These are phyloP conservation scores for Papilio polyxenes DNA, from an alignment of 1,140 invertebrate genomes.

Conservation along the genomic window DNA sequence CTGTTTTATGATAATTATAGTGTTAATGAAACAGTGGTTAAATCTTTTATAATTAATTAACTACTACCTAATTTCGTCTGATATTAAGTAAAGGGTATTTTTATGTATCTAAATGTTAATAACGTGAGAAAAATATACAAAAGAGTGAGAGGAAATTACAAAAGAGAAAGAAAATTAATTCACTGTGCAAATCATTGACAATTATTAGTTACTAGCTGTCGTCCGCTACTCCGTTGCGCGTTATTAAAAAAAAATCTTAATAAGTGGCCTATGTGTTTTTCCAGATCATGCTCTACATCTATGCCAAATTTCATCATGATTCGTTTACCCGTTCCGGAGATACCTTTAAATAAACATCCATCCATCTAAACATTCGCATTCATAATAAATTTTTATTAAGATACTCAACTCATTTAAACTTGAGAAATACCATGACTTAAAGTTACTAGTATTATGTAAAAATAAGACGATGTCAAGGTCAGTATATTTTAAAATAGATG, in stretches of 20 bases:
- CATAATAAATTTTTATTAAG: too few species aligned
- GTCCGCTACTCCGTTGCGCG: neutral
- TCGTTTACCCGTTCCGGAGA: too few species aligned
- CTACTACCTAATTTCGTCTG: neutral
- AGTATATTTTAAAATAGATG: neutral
- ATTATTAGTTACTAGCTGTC: neutral
- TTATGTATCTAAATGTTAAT: neutral
- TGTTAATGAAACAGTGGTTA: neutral
- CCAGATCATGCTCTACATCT: too few species aligned
- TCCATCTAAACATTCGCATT: too few species aligned
- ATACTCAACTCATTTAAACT: too few species aligned
- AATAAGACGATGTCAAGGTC: too few species aligned
- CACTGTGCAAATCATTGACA: neutral
- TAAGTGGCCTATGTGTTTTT: too few species aligned
- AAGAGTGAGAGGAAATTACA: neutral
- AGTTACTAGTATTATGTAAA: too few species aligned
- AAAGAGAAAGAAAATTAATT: conserved; percentile 4
- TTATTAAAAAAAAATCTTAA: neutral
- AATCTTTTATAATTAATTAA: neutral
- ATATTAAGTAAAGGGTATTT: too few species aligned
- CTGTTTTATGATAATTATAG: conserved; percentile 1
- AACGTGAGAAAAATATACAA: neutral
- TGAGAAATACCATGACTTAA: too few species aligned
- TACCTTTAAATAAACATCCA: too few species aligned
- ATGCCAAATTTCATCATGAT: too few species aligned